These are phyloP conservation scores for Miichthys miiuy DNA, from an alignment of 2,797 vertebrate species.

Conservation along the genomic window DNA sequence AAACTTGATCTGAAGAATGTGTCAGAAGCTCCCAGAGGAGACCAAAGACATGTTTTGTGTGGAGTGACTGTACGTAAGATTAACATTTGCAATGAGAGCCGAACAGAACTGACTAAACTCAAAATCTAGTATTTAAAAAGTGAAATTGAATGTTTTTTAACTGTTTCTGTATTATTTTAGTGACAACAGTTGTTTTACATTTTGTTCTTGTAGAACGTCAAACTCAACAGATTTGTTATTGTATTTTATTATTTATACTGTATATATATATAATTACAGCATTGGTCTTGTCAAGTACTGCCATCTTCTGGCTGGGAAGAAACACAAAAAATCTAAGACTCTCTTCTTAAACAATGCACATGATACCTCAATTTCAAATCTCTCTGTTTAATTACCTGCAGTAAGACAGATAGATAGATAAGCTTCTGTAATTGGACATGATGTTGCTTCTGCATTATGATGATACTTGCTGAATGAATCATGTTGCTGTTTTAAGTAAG, in stretches of 20 bases:
- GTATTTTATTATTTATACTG: background rate
- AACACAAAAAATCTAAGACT: background rate
- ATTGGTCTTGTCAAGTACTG: constrained; percentile 70
- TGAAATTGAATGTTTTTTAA: no score
- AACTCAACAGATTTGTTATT: background rate
- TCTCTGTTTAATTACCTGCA: background rate
- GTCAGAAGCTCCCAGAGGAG: constrained; percentile 11
- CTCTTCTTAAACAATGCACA: background rate
- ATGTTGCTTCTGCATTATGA: background rate
- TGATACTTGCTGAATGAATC: background rate
- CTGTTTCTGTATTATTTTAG: background rate
- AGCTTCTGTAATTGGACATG: background rate
- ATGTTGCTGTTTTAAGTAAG: background rate
- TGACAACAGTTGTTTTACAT: background rate
- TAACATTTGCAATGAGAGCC: constrained; percentile 1
- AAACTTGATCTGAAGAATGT: constrained; percentile 40
- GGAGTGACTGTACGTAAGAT: background rate
- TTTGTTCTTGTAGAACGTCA: background rate
- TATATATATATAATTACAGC: background rate
- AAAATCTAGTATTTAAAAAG: background rate
- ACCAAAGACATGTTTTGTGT: constrained; percentile 13
- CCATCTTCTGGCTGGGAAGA: constrained; percentile 73
- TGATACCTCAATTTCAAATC: background rate
- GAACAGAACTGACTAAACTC: background rate
- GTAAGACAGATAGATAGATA: background rate